These are phyloP conservation scores for Scolanthus callimorphus DNA, from an alignment of 92 coral and sea anemone genomes.

Conservation along the genomic window DNA sequence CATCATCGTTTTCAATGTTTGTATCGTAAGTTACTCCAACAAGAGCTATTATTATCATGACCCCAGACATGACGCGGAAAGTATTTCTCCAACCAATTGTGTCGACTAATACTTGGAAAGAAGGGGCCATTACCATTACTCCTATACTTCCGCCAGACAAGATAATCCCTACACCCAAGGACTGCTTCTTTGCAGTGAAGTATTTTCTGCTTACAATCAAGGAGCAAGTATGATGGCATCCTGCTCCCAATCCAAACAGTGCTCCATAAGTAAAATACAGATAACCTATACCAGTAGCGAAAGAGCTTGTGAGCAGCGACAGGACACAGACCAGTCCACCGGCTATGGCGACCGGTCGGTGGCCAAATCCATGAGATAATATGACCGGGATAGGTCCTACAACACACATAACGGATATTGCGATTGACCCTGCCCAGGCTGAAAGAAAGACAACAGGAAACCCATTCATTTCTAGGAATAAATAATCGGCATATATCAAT, in stretches of 20 bases:
- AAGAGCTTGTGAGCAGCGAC: conserved; percentile 22
- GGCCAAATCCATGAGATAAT: conserved; percentile 22
- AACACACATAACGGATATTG: conserved; percentile 20
- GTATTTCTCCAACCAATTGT: conserved; percentile 30
- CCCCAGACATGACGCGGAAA: conserved; percentile 15
- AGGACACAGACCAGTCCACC: conserved; percentile 18
- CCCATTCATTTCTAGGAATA: too few species aligned
- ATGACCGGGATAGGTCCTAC: conserved; percentile 23
- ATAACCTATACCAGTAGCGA: conserved; percentile 10
- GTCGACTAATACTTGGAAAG: conserved; percentile 26
- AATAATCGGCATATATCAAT: too few species aligned
- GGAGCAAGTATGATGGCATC: conserved; percentile 13
- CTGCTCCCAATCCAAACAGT: conserved; percentile 29
- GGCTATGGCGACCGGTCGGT: conserved; percentile 15
- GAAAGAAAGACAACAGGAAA: not conserved
- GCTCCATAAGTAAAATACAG: conserved; percentile 37
- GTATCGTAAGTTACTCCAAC: conserved; percentile 11
- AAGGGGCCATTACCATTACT: conserved; percentile 12
- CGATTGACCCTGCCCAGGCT: conserved; percentile 63
- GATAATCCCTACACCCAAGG: conserved; percentile 32
- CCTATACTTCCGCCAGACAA: conserved; percentile 37
- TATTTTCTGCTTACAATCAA: conserved; percentile 15
- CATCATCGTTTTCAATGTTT: conserved; percentile 15
- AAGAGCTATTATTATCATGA: not conserved
- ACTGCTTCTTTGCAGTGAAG: conserved; percentile 22